Percentiles rank a stretch among this genome's conserved stretches.
Evolutionary conservation across 2,797 vertebrate genomes (phyloP).

Genomic region (Notolabrus celidotus): DNA sequence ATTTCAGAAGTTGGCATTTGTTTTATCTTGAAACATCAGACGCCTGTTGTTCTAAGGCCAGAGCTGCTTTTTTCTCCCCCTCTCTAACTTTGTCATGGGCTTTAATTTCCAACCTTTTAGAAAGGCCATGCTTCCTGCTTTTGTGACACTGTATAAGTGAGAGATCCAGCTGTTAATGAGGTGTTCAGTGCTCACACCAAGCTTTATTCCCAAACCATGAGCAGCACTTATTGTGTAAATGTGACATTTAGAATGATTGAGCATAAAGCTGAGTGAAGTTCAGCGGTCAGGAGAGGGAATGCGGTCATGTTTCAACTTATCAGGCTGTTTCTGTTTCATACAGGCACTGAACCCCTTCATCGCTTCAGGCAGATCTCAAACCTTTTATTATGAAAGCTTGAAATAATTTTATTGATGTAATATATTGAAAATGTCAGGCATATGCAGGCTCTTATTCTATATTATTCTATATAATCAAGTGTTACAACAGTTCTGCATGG

Average conservation of each 20-base stretch:
- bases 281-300: background rate
- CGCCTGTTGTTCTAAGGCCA: no score
- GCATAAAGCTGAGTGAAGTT: constrained; percentile 37
- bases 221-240: constrained; percentile 59
- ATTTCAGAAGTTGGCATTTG: no score
- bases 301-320: constrained; percentile 16
- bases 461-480: no score
- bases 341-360: background rate
- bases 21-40: no score
- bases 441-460: no score
- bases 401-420: background rate
- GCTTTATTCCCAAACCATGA: constrained; percentile 38
- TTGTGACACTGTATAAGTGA: constrained; percentile 12
- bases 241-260: constrained; percentile 64
- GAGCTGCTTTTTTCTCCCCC: background rate
- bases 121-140: constrained; percentile 31
- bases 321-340: background rate
- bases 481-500: no score
- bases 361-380: background rate
- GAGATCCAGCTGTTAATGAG: constrained; percentile 47
- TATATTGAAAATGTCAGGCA: constrained; percentile 7
- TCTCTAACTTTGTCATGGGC: constrained; percentile 10
- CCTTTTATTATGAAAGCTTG: background rate
- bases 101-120: no score
- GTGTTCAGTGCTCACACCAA: constrained; percentile 18